phyloP scores from a whole-genome alignment of 2,113 vertebrate species.

The Malurus melanocephalus region DNA sequence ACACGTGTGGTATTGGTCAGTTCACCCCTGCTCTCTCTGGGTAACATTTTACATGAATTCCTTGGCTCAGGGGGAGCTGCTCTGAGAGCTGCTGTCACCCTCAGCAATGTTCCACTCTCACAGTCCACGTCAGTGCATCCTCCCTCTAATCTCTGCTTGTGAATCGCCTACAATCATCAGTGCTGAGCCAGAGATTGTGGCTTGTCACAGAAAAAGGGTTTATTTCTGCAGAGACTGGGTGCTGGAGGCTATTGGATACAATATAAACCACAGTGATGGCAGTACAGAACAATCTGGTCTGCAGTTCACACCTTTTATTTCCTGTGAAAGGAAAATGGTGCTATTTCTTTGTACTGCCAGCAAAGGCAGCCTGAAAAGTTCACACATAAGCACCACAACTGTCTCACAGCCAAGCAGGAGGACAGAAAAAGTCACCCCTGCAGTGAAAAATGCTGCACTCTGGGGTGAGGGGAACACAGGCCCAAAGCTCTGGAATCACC shows the following conservation, averaged over 20 bases:
- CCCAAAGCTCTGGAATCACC: background rate
- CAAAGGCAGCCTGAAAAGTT: background rate
- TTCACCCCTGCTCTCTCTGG: accelerated
- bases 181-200: background rate
- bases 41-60: background rate
- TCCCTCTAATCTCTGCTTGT: background rate
- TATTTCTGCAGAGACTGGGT: background rate
- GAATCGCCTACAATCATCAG: background rate
- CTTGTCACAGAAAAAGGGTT: background rate
- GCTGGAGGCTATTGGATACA: background rate
- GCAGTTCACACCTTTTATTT: background rate
- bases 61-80: background rate
- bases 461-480: background rate
- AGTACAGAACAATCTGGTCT: background rate
- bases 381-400: background rate
- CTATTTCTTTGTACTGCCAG: background rate
- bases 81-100: background rate
- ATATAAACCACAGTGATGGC: background rate
- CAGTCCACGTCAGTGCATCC: background rate
- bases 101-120: background rate
- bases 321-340: background rate
- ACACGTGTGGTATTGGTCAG: accelerated
- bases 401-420: background rate
- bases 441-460: background rate
- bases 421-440: background rate